phyloP scores from a whole-genome alignment of 2,113 vertebrate genomes.

The Rousettus leschenaultii region DNA sequence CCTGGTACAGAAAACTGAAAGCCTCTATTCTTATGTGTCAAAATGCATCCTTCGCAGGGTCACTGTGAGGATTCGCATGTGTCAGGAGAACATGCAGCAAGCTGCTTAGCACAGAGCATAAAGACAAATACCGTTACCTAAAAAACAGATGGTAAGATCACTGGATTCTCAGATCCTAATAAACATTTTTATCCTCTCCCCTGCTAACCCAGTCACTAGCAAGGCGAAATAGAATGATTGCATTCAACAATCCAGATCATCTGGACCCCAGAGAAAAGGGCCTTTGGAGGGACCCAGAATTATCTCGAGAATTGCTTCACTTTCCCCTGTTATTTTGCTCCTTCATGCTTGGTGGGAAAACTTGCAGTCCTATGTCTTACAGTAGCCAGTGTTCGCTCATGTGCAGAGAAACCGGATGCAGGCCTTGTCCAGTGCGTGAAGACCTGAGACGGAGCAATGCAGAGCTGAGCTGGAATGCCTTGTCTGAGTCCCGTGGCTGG shows the following conservation, averaged over 20 bases:
- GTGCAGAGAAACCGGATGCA: not conserved
- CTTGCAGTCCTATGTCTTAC: not conserved
- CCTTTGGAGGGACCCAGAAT: not conserved
- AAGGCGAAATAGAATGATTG: not conserved
- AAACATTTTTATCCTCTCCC: not conserved
- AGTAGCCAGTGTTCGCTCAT: not conserved
- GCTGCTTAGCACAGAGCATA: not conserved
- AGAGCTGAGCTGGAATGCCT: not conserved
- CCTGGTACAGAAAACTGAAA: not conserved
- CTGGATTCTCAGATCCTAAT: not conserved
- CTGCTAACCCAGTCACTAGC: not conserved
- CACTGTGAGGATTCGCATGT: not conserved
- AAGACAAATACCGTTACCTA: not conserved
- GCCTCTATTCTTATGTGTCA: not conserved
- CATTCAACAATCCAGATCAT: not conserved
- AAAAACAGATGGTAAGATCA: not conserved
- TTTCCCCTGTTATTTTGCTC: not conserved
- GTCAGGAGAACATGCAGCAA: not conserved
- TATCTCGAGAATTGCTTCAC: not conserved
- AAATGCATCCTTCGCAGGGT: not conserved
- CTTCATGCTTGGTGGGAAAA: not conserved
- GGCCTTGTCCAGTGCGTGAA: not conserved
- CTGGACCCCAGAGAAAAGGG: not conserved
- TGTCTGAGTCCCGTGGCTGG: accelerated
- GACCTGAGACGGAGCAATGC: not conserved